Evolutionary conservation across 2,113 vertebrate species (phyloP).

Genomic region (Scolopax mira): DNA sequence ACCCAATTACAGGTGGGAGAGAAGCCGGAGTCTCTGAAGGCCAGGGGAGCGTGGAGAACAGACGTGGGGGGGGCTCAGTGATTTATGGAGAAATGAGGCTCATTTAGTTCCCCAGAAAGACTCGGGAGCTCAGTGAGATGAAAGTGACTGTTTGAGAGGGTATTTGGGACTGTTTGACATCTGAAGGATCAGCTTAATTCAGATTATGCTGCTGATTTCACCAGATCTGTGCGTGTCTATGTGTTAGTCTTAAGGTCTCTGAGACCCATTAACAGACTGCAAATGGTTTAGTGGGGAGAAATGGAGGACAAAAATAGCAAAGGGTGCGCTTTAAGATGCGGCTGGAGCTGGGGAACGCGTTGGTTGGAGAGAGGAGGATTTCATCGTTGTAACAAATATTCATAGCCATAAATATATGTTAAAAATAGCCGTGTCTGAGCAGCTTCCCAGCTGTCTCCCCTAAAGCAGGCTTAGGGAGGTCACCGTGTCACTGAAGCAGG

Average conservation of each 20-base stretch:
- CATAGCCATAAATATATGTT: not conserved
- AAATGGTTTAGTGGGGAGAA: not conserved
- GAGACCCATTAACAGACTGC: not conserved
- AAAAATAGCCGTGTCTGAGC: not conserved
- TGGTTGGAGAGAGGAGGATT: not conserved
- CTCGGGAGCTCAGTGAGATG: rapidly evolving
- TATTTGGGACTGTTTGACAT: not conserved
- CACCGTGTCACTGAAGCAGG: not conserved
- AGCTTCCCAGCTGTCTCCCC: not conserved
- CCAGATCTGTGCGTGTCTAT: not conserved
- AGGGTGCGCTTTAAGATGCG: not conserved
- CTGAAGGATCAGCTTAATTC: not conserved
- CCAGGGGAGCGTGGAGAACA: not conserved
- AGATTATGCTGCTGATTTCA: not conserved
- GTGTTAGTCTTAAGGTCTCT: not conserved
- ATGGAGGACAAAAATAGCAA: not conserved
- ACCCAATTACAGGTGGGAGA: not conserved
- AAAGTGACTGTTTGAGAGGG: not conserved
- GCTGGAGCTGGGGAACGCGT: not conserved
- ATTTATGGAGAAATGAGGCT: not conserved
- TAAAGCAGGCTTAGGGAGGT: not conserved
- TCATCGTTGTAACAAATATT: not conserved
- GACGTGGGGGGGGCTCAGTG: not conserved
- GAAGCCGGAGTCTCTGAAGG: not conserved
- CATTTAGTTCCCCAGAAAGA: rapidly evolving